These are phyloP conservation scores for Nomada ruficornis DNA, from an alignment of 2,888 invertebrate species.

Conservation along the genomic window DNA sequence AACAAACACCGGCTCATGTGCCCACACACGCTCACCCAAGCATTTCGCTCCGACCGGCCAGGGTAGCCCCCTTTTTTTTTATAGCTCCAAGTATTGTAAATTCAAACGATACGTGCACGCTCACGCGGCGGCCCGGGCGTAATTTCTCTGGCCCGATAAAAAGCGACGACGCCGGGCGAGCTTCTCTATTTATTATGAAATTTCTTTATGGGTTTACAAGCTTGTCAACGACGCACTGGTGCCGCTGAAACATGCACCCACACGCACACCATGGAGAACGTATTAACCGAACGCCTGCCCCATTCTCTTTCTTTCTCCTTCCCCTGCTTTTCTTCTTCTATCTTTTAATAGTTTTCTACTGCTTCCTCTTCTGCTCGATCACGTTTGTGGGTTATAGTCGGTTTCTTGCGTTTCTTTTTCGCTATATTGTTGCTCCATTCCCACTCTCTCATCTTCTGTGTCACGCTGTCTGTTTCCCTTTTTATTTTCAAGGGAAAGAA, in stretches of 20 bases:
- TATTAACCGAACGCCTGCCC: constrained; percentile 56
- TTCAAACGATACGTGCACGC: constrained; percentile 72
- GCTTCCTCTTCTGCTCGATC: background rate
- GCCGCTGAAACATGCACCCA: constrained; percentile 46
- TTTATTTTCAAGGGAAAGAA: too few relatives aligned
- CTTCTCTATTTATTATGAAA: constrained; percentile 82
- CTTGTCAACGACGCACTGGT: constrained; percentile 75
- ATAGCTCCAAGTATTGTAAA: constrained; percentile 79
- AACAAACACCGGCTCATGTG: background rate
- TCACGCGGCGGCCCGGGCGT: constrained; percentile 48
- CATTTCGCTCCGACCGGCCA: constrained; percentile 15
- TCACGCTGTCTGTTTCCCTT: too few relatives aligned
- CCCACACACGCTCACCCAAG: constrained; percentile 45
- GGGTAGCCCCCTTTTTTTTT: constrained; percentile 68
- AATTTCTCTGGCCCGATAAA: constrained; percentile 73
- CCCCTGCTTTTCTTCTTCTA: background rate
- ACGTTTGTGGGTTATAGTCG: constrained; percentile 10
- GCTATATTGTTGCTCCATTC: background rate
- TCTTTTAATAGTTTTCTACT: background rate
- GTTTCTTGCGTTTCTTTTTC: background rate
- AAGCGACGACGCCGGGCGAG: constrained; percentile 59
- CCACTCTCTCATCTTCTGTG: too few relatives aligned
- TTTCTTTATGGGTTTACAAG: constrained; percentile 84
- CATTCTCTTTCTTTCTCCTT: background rate
- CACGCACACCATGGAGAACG: constrained; percentile 35